Evolutionary conservation across 1,140 invertebrate species (phyloP).

Genomic region (Drosophila jambulina): DNA sequence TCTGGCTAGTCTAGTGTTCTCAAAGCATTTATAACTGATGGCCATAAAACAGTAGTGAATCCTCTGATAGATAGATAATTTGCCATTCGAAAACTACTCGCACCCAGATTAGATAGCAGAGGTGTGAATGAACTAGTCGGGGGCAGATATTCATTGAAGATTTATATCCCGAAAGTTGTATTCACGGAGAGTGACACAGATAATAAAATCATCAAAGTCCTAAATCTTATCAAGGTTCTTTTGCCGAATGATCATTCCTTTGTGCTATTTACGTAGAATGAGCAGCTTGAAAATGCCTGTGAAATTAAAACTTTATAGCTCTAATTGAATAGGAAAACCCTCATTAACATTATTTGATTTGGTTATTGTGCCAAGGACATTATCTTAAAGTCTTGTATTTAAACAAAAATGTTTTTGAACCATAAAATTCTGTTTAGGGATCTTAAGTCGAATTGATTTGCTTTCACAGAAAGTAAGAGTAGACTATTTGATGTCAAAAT

Average conservation of each 20-base stretch:
- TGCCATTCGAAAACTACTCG: slow-evolving; percentile 5
- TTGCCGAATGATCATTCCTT: background rate
- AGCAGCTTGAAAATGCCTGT: background rate
- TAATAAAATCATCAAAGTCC: background rate
- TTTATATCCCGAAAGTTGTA: background rate
- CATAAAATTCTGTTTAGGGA: too few species aligned
- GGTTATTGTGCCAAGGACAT: background rate
- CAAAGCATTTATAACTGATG: background rate
- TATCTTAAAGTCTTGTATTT: background rate
- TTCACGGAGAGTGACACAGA: background rate
- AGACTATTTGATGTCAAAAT: too few species aligned
- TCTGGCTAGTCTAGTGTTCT: background rate
- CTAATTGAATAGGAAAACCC: background rate
- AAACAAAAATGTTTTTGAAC: too few species aligned
- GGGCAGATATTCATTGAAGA: background rate
- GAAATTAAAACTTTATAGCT: background rate
- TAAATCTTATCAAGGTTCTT: background rate
- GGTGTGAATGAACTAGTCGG: slow-evolving; percentile 11
- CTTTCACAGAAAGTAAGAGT: too few species aligned
- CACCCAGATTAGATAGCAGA: slow-evolving; percentile 15
- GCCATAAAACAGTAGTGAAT: slow-evolving; percentile 14
- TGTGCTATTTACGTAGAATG: background rate
- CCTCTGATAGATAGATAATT: slow-evolving; percentile 9
- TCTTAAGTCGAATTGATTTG: too few species aligned
- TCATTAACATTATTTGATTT: background rate